Conservation (phyloP, 2,888 invertebrate genomes). For the Callinectes sapidus region DNA sequence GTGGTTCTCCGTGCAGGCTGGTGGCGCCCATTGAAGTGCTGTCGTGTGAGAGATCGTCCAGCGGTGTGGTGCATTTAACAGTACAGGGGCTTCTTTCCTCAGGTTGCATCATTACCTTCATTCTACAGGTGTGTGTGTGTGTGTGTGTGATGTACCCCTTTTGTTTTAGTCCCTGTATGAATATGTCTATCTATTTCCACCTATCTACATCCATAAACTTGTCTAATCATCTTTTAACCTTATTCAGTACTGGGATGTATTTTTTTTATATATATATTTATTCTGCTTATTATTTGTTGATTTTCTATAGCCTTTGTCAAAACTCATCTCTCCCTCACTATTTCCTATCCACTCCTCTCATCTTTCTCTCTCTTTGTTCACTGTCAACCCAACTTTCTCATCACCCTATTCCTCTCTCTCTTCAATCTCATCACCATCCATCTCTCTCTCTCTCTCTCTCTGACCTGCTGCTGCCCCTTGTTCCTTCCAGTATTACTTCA, state of each 20-base stretch:
- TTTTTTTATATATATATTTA: too few species aligned
- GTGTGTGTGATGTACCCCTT: conserved; percentile 79
- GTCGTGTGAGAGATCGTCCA: conserved; percentile 76
- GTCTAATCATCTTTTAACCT: not conserved
- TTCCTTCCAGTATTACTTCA: conserved; percentile 77
- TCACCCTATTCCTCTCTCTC: too few species aligned
- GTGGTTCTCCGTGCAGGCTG: conserved; percentile 75
- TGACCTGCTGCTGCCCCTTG: not conserved
- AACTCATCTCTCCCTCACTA: not conserved
- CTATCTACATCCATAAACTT: not conserved
- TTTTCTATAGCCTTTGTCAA: too few species aligned
- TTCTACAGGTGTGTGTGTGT: conserved; percentile 80
- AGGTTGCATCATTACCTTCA: conserved; percentile 91
- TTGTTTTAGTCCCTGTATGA: not conserved
- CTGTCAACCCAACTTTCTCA: too few species aligned
- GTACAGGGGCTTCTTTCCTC: conserved; percentile 74
- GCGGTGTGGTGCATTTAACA: conserved; percentile 57
- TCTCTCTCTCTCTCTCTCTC: too few species aligned
- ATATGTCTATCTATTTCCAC: too few species aligned
- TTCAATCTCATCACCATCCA: not conserved
- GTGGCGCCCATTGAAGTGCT: conserved; percentile 82
- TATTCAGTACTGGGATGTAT: too few species aligned
- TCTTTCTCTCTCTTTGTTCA: not conserved
- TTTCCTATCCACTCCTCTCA: not conserved
- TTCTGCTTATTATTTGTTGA: too few species aligned